Evolutionary conservation across 2,113 vertebrate species (phyloP).

Genomic region (Mesoclemmys tuberculata): DNA sequence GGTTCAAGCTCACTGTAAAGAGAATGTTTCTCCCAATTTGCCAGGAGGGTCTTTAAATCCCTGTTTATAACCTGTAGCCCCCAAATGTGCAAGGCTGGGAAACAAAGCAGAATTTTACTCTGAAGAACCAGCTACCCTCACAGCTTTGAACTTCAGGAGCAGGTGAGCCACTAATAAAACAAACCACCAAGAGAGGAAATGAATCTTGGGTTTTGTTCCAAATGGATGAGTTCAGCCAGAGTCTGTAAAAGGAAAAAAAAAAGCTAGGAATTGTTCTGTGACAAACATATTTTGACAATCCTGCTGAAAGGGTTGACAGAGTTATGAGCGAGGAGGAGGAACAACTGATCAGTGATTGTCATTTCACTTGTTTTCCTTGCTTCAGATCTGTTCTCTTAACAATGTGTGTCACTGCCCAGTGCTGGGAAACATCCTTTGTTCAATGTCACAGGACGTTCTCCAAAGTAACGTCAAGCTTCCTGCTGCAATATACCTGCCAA

Average conservation of each 20-base stretch:
- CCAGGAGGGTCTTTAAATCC: slow-evolving; percentile 11
- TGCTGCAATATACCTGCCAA: slow-evolving; percentile 49
- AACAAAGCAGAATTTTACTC: slow-evolving; percentile 39
- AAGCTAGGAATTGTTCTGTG: slow-evolving; percentile 60
- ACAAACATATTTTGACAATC: slow-evolving; percentile 76
- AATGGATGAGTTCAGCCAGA: slow-evolving; percentile 57
- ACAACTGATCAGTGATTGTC: slow-evolving; percentile 50
- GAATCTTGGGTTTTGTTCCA: slow-evolving; percentile 64
- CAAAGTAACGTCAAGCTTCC: slow-evolving; percentile 17
- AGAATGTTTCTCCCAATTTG: background rate
- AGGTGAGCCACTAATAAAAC: slow-evolving; percentile 65
- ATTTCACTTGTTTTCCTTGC: slow-evolving; percentile 67
- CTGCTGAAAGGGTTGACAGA: slow-evolving; percentile 72
- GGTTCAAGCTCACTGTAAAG: slow-evolving; percentile 51
- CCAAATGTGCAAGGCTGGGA: slow-evolving; percentile 8
- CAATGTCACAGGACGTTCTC: background rate
- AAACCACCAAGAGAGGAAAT: slow-evolving; percentile 67
- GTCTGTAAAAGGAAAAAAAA: background rate
- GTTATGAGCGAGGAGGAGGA: slow-evolving; percentile 69
- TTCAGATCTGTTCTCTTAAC: slow-evolving; percentile 62
- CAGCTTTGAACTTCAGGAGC: slow-evolving; percentile 28
- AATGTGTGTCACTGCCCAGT: slow-evolving; percentile 72
- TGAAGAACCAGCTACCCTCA: slow-evolving; percentile 36
- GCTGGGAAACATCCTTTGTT: slow-evolving; percentile 58
- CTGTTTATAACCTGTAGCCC: slow-evolving; percentile 52